Conservation (phyloP, 2,797 vertebrate species). For the Trachurus trachurus region DNA sequence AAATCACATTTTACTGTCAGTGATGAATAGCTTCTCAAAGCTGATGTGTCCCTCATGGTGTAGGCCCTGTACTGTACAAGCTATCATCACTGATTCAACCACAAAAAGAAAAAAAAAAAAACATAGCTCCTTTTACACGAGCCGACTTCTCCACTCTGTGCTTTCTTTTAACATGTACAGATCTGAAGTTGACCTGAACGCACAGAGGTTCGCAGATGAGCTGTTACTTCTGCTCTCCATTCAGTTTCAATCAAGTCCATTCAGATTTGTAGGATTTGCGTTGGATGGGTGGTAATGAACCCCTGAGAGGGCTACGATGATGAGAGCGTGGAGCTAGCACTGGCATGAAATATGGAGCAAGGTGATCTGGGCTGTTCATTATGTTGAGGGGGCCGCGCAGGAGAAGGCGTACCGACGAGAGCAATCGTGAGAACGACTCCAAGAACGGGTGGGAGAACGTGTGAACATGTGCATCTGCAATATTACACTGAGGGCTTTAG, state of each 20-base stretch:
- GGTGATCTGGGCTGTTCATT: constrained; percentile 69
- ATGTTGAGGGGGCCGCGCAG: constrained; percentile 64
- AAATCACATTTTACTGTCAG: constrained; percentile 79
- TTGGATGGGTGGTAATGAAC: constrained; percentile 74
- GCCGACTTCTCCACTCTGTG: constrained; percentile 7
- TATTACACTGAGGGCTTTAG: constrained; percentile 43
- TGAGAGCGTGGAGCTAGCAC: constrained; percentile 46
- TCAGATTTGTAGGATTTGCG: constrained; percentile 64
- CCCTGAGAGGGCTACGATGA: constrained; percentile 69
- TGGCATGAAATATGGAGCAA: constrained; percentile 78
- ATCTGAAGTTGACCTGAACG: constrained; percentile 42
- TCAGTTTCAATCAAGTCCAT: constrained; percentile 57
- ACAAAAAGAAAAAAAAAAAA: constrained; percentile 36
- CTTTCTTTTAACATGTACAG: constrained; percentile 11
- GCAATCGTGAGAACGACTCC: constrained; percentile 45
- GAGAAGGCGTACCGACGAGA: constrained; percentile 40
- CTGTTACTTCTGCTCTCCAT: constrained; percentile 40
- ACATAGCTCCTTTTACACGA: constrained; percentile 26
- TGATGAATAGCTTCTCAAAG: constrained; percentile 71
- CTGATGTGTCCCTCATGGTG: constrained; percentile 34
- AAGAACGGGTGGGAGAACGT: constrained; percentile 53
- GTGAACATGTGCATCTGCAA: constrained; percentile 56
- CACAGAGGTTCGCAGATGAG: constrained; percentile 54
- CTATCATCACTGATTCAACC: constrained; percentile 32
- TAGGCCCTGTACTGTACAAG: constrained; percentile 17